phyloP scores from a whole-genome alignment of 2,113 vertebrate species.

The Cyanoramphus novaezelandiae region DNA sequence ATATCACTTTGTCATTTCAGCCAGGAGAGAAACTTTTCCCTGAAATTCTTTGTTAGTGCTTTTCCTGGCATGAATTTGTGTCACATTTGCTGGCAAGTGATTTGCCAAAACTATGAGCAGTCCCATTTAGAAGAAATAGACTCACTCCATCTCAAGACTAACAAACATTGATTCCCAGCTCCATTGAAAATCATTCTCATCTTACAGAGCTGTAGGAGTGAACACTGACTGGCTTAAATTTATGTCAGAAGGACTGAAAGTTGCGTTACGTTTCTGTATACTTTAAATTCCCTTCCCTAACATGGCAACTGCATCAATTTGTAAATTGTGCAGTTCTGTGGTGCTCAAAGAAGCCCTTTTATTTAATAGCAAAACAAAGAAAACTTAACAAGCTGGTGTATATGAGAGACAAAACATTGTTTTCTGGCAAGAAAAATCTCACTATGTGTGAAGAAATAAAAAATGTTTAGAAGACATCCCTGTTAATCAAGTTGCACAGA shows the following conservation, averaged over 20 bases:
- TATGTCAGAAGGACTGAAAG: background rate
- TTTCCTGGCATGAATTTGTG: background rate
- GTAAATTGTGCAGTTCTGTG: background rate
- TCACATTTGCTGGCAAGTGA: background rate
- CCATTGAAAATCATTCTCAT: background rate
- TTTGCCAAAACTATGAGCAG: background rate
- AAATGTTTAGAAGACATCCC: background rate
- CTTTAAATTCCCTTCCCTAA: background rate
- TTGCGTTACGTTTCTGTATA: background rate
- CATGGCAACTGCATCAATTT: background rate
- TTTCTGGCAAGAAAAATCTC: background rate
- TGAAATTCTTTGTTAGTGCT: background rate
- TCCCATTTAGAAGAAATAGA: background rate
- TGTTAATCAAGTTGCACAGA: background rate
- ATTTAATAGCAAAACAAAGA: background rate
- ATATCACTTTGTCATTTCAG: background rate
- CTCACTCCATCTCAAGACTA: background rate
- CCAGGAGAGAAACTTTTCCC: background rate
- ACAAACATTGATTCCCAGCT: background rate
- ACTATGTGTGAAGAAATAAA: background rate
- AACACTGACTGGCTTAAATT: background rate
- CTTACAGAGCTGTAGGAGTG: background rate
- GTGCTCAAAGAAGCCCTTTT: background rate
- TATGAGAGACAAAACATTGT: background rate
- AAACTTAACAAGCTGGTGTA: background rate